A percentile compares a stretch with the other conserved stretches of the same genome.
phyloP scores from a whole-genome alignment of 1,140 invertebrate genomes.

The Nasonia longicornis region DNA sequence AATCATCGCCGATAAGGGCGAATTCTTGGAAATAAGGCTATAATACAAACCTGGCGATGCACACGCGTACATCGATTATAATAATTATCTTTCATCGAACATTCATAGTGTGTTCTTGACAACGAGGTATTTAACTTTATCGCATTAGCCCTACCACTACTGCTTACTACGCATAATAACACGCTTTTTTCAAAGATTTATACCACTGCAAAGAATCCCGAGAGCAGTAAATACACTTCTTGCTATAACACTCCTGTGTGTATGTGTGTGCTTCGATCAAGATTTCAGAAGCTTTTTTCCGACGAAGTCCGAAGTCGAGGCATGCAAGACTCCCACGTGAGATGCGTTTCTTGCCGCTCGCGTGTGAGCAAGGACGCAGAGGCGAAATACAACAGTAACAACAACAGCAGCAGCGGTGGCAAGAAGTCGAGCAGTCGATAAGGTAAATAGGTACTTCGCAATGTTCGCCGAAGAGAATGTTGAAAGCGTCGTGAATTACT shows the following conservation, averaged over 20 bases:
- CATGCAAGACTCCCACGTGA: constrained; percentile 53
- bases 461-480: constrained; percentile 56
- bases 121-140: neutral
- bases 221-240: neutral
- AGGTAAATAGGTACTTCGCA: constrained; percentile 59
- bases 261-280: constrained; percentile 20
- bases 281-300: constrained; percentile 35
- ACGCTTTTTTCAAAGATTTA: neutral
- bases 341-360: constrained; percentile 50
- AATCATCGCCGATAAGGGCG: constrained; percentile 9
- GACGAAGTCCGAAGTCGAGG: constrained; percentile 44
- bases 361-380: constrained; percentile 60
- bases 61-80: neutral
- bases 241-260: neutral
- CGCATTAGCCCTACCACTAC: neutral
- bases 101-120: neutral
- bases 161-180: neutral
- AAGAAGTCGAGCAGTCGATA: constrained; percentile 57
- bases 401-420: neutral
- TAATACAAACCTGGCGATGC: neutral
- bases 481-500: constrained; percentile 51
- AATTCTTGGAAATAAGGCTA: neutral
- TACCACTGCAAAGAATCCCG: neutral
- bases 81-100: neutral
- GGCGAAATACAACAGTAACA: constrained; percentile 15